Percentiles rank a stretch among this genome's conserved stretches.
phyloP scores from a whole-genome alignment of 2,113 vertebrate genomes.

The Gallinago media region DNA sequence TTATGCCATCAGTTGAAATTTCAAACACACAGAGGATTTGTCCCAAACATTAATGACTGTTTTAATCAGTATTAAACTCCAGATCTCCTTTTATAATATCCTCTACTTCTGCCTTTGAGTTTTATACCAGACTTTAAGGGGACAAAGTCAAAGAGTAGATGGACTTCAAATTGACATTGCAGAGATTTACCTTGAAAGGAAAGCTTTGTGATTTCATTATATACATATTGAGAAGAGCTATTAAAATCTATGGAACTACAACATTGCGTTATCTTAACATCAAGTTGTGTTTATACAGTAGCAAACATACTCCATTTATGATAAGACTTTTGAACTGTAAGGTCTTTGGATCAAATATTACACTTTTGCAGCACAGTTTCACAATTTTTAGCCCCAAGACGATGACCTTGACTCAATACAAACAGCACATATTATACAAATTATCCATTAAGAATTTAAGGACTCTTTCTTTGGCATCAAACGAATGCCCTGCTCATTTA shows the following conservation, averaged over 20 bases:
- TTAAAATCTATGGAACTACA: background rate
- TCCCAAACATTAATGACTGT: background rate
- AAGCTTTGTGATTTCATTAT: background rate
- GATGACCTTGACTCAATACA: background rate
- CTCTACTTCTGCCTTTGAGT: background rate
- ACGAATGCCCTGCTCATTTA: background rate
- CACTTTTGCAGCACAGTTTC: background rate
- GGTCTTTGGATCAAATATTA: background rate
- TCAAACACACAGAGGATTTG: background rate
- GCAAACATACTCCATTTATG: background rate
- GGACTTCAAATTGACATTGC: background rate
- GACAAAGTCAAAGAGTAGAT: background rate
- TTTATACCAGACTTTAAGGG: background rate
- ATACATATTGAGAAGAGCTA: fast-evolving
- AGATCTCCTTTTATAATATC: background rate
- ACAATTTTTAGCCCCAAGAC: background rate
- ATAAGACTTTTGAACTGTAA: background rate
- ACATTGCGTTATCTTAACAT: background rate
- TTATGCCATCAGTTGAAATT: background rate
- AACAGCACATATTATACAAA: background rate
- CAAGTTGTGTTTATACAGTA: background rate
- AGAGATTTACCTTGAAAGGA: background rate
- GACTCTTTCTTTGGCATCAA: background rate
- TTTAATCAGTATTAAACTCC: background rate
- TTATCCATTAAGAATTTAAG: background rate